Evolutionary conservation across 1,140 invertebrate species (phyloP).

Genomic region (Ceratosolen solmsi): DNA sequence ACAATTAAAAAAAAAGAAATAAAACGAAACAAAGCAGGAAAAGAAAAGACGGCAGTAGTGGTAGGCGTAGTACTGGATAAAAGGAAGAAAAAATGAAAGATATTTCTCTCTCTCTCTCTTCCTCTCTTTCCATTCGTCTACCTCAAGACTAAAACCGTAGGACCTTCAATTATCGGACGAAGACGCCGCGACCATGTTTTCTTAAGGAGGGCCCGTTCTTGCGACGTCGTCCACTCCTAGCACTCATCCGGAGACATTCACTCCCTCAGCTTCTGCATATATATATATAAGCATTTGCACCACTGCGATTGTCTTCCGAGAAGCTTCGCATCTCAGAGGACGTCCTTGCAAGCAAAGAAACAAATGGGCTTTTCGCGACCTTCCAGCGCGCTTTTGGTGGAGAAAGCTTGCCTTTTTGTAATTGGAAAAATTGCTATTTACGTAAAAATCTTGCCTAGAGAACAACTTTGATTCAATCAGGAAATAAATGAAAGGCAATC

Average conservation of each 20-base stretch:
- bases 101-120: neutral
- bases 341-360: neutral
- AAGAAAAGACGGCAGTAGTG: neutral
- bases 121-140: neutral
- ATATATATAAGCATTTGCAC: slow-evolving; percentile 8
- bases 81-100: neutral
- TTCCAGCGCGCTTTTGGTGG: neutral
- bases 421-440: no score
- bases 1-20: neutral
- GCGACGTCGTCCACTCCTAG: neutral
- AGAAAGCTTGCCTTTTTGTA: no score
- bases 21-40: no score
- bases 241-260: neutral
- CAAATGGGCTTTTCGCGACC: neutral
- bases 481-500: no score
- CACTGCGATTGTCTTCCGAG: slow-evolving; percentile 54
- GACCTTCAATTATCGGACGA: slow-evolving; percentile 39
- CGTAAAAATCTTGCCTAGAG: no score
- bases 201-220: neutral
- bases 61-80: neutral
- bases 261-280: slow-evolving; percentile 18
- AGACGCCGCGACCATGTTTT: neutral
- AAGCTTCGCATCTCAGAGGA: slow-evolving; percentile 27
- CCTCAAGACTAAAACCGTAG: neutral
- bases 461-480: no score